These are phyloP conservation scores for Athalia circularis DNA, from an alignment of 2,888 invertebrate genomes.

Conservation along the genomic window DNA sequence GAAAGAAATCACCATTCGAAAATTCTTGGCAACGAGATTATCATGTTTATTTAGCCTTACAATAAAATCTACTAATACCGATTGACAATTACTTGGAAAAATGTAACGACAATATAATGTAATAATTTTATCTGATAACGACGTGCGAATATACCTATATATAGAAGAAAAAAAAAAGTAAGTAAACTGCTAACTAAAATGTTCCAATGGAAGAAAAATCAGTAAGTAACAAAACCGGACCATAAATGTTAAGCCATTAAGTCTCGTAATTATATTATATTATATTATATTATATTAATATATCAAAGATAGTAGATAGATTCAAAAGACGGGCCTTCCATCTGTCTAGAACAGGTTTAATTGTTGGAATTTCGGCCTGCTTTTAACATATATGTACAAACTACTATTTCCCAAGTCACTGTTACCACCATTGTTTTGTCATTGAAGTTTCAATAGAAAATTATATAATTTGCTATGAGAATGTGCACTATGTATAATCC, in stretches of 20 bases:
- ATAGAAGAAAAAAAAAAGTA: background rate
- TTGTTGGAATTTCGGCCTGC: constrained; percentile 17
- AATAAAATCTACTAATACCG: constrained; percentile 22
- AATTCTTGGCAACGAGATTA: constrained; percentile 13
- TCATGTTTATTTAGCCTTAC: constrained; percentile 22
- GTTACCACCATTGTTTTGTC: too few species aligned
- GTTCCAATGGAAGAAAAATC: constrained; percentile 30
- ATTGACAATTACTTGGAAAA: constrained; percentile 19
- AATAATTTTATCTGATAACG: background rate
- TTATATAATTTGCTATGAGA: too few species aligned
- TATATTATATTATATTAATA: constrained; percentile 18
- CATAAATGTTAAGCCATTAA: constrained; percentile 34
- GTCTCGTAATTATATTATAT: constrained; percentile 24
- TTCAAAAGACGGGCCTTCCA: background rate
- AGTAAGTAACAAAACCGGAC: constrained; percentile 34
- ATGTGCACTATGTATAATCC: too few species aligned
- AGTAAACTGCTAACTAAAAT: constrained; percentile 15
- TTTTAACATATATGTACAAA: constrained; percentile 8
- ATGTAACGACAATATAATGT: background rate
- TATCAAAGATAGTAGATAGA: constrained; percentile 38
- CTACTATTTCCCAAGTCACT: background rate
- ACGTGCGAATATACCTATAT: constrained; percentile 4
- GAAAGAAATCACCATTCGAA: constrained; percentile 22
- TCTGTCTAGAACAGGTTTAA: constrained; percentile 13
- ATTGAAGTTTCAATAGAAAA: too few species aligned